Base-by-base conservation (phyloP, 2,888 invertebrate species). In the Amblyjoppa fuscipennis region DNA sequence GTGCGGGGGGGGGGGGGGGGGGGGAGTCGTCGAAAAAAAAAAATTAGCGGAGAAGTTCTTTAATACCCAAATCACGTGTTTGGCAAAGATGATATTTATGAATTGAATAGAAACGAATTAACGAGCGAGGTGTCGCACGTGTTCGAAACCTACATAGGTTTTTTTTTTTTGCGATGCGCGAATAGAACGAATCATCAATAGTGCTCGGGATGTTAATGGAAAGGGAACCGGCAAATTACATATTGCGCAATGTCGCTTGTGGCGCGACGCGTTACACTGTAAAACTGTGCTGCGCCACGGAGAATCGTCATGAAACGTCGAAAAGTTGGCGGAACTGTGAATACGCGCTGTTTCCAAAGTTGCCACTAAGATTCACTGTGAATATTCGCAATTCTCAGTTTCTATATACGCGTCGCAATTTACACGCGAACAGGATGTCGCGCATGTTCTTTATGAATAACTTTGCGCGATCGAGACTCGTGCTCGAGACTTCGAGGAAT, bases 21-120 rank as follows among this genome's bases (percentile, higher is more conserved):
- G 56, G 25, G 28, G 28, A 1, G 6, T 4, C 11, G 41, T 16
- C 51, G 53, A 69, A 34, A 49, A 61, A 49, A 25, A 49, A 25
- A 45, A 20, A 64, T 73, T 31, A 7, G 31, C 38, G 20, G 51
- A 70, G 49, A 25, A 4, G 6, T 74, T 41, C 31, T 13, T 68
- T 38, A 64, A 56, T 41, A 66, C 61, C 45, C 41, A 64, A 78
- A 61, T 51, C n/a, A 64, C 74, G 45, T 34, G 31, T 38, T 20
- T 11, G 38, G 61, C 49, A 20, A 71, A 25, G 77, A 74, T 34
- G 53, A 80, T 59, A 53, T 73, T 87, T 83, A 56, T 71, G 71
- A 61, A 75, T 85, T 85, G 76, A 82, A 85, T 80, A 74, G 87
- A 73, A 73, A 20, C 20, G 83, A 85, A 78, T 85, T 74, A 59